Base-by-base conservation (phyloP, 2,888 invertebrate genomes). In the Cantharis lateralis region DNA sequence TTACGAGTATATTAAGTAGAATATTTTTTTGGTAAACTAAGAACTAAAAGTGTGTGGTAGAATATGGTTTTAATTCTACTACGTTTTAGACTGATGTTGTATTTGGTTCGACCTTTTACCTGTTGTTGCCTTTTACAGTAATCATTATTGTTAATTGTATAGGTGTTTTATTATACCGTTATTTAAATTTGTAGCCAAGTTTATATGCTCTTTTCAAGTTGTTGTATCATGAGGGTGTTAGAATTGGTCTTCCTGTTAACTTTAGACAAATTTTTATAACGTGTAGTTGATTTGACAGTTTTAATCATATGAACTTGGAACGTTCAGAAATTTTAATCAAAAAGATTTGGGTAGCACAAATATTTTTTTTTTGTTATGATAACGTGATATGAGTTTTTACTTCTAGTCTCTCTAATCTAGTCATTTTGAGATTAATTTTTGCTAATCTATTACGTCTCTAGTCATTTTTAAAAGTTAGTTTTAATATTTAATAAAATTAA, bases 71-170 rank as follows among this genome's bases (percentile, higher is more conserved):
- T n/a, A 11, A 64, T 64, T 64, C 32, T 15, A 28, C 71, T 71
- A 71, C 62, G 18, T 71, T 24, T 71, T 71, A 71, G 71, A 71
- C 71, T 71, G 71, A 71, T 24, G 61, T 62, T 61, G 24, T 71
- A 71, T 20, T 62, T 24, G 16, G 20, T 16, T 64, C 64, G 5
- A 18, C 15, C 26, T 71, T 71, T 61, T 62, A 62, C 62, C 62
- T 71, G 26, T 26, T 71, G 71, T 71, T 71, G 71, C 71, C 71
- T 71, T 71, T 62, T 20, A 71, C 62, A 71, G 62, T 32, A 32
- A 32, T 32, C 32, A 32, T 32, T 5, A 32, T 32, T 32, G 32
- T 32, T 32, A 32, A 32, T 32, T 32, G 32, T 32, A 13, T 32
- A 32, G 32, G 32, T 32, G 32, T 32, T 32, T 32, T n/a, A 32